These are phyloP conservation scores for Athalia rosae DNA, from an alignment of 2,888 invertebrate species.

Conservation along the genomic window DNA sequence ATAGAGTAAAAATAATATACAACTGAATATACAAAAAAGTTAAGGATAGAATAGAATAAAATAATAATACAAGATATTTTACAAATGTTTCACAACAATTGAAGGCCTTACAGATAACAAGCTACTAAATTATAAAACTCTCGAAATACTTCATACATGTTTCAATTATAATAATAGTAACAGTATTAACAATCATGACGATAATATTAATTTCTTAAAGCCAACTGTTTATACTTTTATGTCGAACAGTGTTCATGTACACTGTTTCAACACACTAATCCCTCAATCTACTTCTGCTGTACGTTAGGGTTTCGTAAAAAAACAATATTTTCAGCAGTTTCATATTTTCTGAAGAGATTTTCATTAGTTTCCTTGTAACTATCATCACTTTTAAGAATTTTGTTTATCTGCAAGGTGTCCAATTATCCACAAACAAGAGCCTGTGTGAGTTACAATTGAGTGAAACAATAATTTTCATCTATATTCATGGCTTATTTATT, in stretches of 20 bases:
- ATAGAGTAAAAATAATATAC: constrained; percentile 24
- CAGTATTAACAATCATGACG: neutral
- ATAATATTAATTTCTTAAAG: too few relatives aligned
- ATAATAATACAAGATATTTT: constrained; percentile 11
- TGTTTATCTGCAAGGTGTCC: constrained; percentile 24
- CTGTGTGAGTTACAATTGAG: too few relatives aligned
- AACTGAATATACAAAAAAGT: constrained; percentile 14
- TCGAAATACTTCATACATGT: constrained; percentile 7
- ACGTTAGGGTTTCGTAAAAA: too few relatives aligned
- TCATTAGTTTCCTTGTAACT: neutral
- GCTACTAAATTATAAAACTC: neutral
- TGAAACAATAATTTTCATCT: too few relatives aligned
- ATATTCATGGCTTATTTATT: neutral
- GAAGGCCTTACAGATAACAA: constrained; percentile 25
- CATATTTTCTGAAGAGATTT: too few relatives aligned
- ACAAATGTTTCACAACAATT: constrained; percentile 23
- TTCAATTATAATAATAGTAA: neutral
- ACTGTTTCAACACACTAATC: too few relatives aligned
- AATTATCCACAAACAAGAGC: constrained; percentile 7
- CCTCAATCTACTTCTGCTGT: too few relatives aligned
- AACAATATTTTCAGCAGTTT: too few relatives aligned
- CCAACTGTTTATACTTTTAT: too few relatives aligned
- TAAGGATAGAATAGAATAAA: neutral
- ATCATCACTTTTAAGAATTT: neutral
- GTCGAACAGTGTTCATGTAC: too few relatives aligned